Evolutionary conservation across 2,797 vertebrate genomes (phyloP).

Genomic region (Lepus townsendii): DNA sequence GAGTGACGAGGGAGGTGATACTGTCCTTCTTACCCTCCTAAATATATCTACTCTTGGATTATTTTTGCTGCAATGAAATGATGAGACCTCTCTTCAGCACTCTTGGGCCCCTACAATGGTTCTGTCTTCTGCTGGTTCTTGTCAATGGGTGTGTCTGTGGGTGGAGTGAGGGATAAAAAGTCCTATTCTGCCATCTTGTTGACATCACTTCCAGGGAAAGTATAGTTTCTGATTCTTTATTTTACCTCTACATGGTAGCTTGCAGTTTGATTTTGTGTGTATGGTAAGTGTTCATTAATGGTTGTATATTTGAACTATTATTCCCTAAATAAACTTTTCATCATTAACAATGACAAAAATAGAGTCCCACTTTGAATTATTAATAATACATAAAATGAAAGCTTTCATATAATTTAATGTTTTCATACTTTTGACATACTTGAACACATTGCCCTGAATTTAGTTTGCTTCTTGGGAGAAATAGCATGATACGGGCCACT

Average conservation of each 20-base stretch:
- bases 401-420: neutral
- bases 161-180: neutral
- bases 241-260: neutral
- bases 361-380: neutral
- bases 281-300: neutral
- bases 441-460: neutral
- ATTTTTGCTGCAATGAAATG: neutral
- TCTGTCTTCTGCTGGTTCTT: neutral
- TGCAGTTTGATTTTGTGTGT: neutral
- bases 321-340: neutral
- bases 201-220: neutral
- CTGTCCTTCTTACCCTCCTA: neutral
- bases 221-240: neutral
- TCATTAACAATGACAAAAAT: slow-evolving; percentile 42
- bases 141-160: neutral
- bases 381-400: slow-evolving; percentile 42
- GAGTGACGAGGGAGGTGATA: neutral
- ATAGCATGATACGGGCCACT: neutral
- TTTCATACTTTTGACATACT: neutral
- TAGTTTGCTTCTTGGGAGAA: neutral
- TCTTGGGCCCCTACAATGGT: neutral
- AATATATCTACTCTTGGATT: neutral
- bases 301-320: neutral
- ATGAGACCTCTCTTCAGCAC: neutral
- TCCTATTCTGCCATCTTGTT: neutral